These are phyloP conservation scores for Tetropium fuscum DNA, from an alignment of 2,888 invertebrate genomes.

Conservation along the genomic window DNA sequence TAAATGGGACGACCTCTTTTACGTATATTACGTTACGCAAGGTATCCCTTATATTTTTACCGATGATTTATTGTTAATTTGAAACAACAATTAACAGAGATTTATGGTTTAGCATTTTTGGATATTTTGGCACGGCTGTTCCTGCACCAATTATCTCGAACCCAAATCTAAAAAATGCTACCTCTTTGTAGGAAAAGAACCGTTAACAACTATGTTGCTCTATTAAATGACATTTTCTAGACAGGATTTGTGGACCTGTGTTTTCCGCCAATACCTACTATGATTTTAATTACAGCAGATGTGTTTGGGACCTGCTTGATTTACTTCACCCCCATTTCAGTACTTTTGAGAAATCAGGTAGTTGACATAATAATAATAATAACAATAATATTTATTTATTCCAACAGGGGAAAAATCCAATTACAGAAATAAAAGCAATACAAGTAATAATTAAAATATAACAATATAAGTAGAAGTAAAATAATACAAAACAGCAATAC, in stretches of 20 bases:
- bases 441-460: too few species aligned
- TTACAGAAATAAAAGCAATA: too few species aligned
- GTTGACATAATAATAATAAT: too few species aligned
- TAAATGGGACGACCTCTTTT: constrained; percentile 31
- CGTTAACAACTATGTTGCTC: constrained; percentile 43
- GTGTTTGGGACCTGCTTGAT: background rate
- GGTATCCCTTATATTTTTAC: constrained; percentile 27
- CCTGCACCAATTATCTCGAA: constrained; percentile 43
- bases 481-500: too few species aligned
- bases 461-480: too few species aligned
- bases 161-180: constrained; percentile 48
- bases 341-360: background rate
- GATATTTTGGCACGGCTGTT: constrained; percentile 33
- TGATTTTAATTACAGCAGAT: background rate
- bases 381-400: too few species aligned
- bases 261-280: background rate
- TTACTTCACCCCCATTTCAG: background rate
- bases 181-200: constrained; percentile 39
- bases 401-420: too few species aligned
- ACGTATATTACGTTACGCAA: constrained; percentile 14
- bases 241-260: background rate
- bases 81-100: constrained; percentile 49
- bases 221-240: constrained; percentile 22
- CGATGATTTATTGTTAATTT: constrained; percentile 43
- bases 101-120: constrained; percentile 45